These are phyloP conservation scores for Acestrorhynchus altus DNA, from an alignment of 2,797 vertebrate species.

Conservation along the genomic window DNA sequence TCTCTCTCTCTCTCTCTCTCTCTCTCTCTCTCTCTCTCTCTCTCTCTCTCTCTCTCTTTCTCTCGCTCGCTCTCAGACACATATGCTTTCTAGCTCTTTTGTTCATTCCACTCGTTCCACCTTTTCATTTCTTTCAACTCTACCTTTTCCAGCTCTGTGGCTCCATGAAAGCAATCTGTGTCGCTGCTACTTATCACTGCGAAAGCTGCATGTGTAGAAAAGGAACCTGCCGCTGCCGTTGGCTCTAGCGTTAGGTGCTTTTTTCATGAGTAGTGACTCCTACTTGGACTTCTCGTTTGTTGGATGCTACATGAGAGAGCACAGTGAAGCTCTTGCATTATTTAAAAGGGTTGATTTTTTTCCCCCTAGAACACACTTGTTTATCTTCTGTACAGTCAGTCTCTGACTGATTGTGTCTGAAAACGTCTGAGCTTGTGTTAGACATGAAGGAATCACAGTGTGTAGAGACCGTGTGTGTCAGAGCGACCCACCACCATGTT, in stretches of 20 bases:
- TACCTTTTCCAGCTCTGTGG: background rate
- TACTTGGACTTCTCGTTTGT: background rate
- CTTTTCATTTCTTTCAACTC: conserved; percentile 9
- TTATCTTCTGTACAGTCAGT: background rate
- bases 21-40: background rate
- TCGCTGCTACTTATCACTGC: background rate
- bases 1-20: conserved; percentile 13
- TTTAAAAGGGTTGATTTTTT: background rate
- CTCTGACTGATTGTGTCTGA: background rate
- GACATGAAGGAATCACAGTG: too few species aligned
- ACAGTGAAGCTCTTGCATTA: background rate
- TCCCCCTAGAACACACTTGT: background rate
- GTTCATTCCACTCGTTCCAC: background rate
- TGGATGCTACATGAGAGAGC: background rate
- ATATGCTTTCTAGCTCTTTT: conserved; percentile 12
- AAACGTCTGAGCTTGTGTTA: too few species aligned
- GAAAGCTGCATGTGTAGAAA: background rate
- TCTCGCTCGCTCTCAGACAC: background rate
- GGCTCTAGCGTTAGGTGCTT: background rate
- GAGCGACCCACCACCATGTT: too few species aligned
- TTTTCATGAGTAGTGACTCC: background rate
- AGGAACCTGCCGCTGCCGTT: background rate
- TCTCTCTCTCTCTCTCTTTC: conserved; percentile 7
- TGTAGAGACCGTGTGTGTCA: too few species aligned
- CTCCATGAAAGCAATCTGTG: background rate